A percentile compares a stretch with the other conserved stretches of the same genome.
Evolutionary conservation across 2,113 vertebrate species (phyloP).

Genomic region (Eretmochelys imbricata): DNA sequence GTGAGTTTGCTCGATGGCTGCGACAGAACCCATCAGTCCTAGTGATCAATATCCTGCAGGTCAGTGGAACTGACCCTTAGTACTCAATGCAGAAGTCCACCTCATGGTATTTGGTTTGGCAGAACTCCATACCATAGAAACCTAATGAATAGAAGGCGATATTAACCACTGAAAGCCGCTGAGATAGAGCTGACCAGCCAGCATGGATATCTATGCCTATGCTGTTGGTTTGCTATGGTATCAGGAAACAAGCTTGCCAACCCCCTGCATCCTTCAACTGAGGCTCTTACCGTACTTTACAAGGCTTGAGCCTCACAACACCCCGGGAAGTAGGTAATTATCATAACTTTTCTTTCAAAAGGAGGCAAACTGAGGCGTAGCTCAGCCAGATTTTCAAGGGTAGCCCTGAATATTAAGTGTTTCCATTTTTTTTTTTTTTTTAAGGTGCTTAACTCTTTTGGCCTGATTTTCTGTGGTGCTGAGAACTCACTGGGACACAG

Average conservation of each 20-base stretch:
- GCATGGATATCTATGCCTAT: background rate
- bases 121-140: background rate
- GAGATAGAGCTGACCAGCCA: background rate
- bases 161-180: background rate
- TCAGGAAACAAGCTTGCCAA: background rate
- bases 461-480: background rate
- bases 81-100: background rate
- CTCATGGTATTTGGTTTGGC: slow-evolving; percentile 1
- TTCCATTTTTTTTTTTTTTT: background rate
- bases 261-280: background rate
- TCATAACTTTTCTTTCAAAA: background rate
- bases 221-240: background rate
- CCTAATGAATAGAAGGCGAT: background rate
- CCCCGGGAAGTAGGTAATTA: background rate
- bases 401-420: background rate
- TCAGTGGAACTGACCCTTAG: background rate
- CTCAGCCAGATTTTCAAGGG: background rate
- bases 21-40: slow-evolving; percentile 14
- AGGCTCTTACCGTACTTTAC: background rate
- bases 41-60: slow-evolving; percentile 16
- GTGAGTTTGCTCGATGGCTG: background rate
- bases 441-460: background rate
- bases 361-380: background rate
- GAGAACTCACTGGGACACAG: background rate
- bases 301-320: background rate